Conservation (phyloP, 2,888 invertebrate species). For the Eupithecia insigniata region DNA sequence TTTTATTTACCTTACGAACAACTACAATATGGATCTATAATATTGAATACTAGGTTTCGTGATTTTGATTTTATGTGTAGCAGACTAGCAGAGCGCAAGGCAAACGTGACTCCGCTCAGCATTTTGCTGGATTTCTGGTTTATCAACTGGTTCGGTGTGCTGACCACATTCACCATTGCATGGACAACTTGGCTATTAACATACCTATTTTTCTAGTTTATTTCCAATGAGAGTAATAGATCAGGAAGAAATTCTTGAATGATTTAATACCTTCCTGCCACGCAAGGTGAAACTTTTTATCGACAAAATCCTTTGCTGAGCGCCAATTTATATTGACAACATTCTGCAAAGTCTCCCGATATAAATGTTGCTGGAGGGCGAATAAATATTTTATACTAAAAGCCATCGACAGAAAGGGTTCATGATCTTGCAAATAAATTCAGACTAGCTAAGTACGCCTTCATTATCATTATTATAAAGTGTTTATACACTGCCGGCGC, state of each 20-base stretch:
- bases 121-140: constrained; percentile 25
- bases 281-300: constrained; percentile 22
- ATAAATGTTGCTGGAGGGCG: constrained; percentile 19
- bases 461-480: constrained; percentile 31
- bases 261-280: constrained; percentile 25
- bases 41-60: too few species aligned
- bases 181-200: constrained; percentile 30
- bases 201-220: constrained; percentile 32
- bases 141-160: constrained; percentile 28
- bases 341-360: constrained; percentile 1
- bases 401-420: constrained; percentile 26
- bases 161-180: constrained; percentile 31
- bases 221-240: constrained; percentile 29
- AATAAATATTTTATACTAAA: constrained; percentile 25
- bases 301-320: constrained; percentile 3
- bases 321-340: neutral
- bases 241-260: constrained; percentile 35
- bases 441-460: constrained; percentile 23
- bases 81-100: too few species aligned
- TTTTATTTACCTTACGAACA: too few species aligned
- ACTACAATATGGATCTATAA: too few species aligned
- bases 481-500: constrained; percentile 23
- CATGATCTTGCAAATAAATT: constrained; percentile 32
- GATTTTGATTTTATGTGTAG: too few species aligned
- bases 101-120: too few species aligned